Percentiles rank a stretch among this genome's conserved stretches.
These are phyloP conservation scores for Acronicta alni DNA, from an alignment of 2,888 invertebrate species.

Conservation along the genomic window DNA sequence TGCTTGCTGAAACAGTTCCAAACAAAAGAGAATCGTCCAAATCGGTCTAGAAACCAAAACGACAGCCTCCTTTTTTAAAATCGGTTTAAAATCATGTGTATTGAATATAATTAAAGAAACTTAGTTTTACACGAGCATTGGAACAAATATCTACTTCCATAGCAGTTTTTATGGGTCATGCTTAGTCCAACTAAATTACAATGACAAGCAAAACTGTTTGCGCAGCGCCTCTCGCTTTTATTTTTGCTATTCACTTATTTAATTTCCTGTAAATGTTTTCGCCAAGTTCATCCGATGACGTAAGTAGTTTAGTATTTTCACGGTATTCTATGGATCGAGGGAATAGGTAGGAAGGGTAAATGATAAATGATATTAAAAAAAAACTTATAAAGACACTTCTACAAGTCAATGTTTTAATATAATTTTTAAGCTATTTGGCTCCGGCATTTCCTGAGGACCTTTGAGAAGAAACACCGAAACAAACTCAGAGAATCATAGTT, in stretches of 20 bases:
- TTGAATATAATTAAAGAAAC: background rate
- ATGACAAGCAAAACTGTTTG: slow-evolving; percentile 23
- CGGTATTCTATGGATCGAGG: background rate
- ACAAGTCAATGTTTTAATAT: no score
- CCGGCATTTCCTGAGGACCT: no score
- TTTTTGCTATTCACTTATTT: slow-evolving; percentile 45
- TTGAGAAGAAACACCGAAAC: no score
- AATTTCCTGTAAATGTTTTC: slow-evolving; percentile 46
- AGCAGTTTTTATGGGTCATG: slow-evolving; percentile 27
- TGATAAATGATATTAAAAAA: no score
- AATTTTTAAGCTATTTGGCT: no score
- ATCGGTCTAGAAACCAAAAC: no score
- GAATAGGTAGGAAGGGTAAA: slow-evolving; percentile 4
- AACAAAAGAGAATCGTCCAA: no score
- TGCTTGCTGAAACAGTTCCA: no score
- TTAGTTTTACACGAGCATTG: slow-evolving; percentile 6
- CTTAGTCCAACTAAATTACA: slow-evolving; percentile 23
- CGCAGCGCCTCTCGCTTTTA: slow-evolving; percentile 10
- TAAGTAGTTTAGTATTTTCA: slow-evolving; percentile 21
- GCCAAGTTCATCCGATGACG: slow-evolving; percentile 19
- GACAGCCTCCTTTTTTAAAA: no score
- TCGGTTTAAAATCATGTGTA: no score
- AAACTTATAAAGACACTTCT: no score
- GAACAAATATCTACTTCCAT: background rate
- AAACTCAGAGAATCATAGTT: no score